These are phyloP conservation scores for Drosophila monieri DNA, from an alignment of 2,888 invertebrate genomes.

Conservation along the genomic window DNA sequence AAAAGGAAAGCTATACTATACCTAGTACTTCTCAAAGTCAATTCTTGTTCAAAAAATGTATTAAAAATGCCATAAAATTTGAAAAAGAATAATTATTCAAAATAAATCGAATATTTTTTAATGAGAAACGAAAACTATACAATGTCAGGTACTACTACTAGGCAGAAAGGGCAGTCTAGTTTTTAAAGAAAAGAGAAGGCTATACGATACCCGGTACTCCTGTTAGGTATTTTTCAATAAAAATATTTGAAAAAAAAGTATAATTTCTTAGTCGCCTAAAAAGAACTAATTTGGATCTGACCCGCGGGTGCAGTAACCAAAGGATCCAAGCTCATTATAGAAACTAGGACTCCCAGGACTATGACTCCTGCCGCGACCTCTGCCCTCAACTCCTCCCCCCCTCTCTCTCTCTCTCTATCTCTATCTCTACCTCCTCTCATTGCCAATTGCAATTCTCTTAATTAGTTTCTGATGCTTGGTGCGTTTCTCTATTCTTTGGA, in stretches of 20 bases:
- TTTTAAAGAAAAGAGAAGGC: too few relatives aligned
- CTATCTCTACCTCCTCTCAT: slow-evolving; percentile 9
- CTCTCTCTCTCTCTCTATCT: too few relatives aligned
- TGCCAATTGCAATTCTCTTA: slow-evolving; percentile 61
- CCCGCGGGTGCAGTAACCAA: slow-evolving; percentile 8
- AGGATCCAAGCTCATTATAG: slow-evolving; percentile 29
- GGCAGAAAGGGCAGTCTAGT: too few relatives aligned
- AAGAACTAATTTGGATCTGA: slow-evolving; percentile 1
- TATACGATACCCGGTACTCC: too few relatives aligned
- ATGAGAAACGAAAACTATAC: background rate
- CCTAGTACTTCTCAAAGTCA: too few relatives aligned
- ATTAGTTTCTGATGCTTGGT: slow-evolving; percentile 59
- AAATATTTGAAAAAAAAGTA: background rate
- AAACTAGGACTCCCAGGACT: slow-evolving; percentile 3
- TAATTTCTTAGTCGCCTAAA: background rate
- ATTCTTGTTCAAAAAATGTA: too few relatives aligned
- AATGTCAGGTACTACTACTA: too few relatives aligned
- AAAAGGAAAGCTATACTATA: too few relatives aligned
- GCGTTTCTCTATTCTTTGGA: slow-evolving; percentile 17
- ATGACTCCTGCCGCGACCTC: background rate
- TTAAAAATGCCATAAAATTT: too few relatives aligned
- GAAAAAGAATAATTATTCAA: too few relatives aligned
- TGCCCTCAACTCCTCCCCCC: background rate
- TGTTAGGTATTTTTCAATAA: too few relatives aligned
- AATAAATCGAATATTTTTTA: background rate